Evolutionary conservation across 2,113 vertebrate species (phyloP).

Genomic region (Clarias gariepinus): DNA sequence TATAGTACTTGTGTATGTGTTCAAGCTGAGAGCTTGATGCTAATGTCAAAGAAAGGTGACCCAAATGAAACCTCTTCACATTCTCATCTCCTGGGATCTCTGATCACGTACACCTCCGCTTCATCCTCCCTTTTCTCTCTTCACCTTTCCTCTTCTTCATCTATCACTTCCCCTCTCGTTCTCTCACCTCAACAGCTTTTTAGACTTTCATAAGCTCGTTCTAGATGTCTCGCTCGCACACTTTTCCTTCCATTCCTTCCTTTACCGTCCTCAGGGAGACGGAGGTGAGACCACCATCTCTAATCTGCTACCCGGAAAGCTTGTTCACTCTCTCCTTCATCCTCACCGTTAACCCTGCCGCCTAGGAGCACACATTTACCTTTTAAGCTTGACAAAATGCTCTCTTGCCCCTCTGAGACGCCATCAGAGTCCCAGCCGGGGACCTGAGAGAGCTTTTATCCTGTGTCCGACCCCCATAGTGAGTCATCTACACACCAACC

Average conservation of each 20-base stretch:
- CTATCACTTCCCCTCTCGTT: constrained; percentile 24
- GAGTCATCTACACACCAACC: not conserved
- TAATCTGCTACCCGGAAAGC: constrained; percentile 37
- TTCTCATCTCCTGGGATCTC: constrained; percentile 65
- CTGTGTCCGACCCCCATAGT: constrained; percentile 14
- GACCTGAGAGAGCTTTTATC: constrained; percentile 36
- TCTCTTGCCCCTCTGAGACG: not conserved
- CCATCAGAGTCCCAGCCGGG: constrained; percentile 4
- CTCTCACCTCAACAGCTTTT: constrained; percentile 64
- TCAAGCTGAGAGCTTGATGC: no score
- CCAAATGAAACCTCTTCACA: constrained; percentile 65
- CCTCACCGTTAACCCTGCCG: constrained; percentile 14
- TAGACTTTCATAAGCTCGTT: constrained; percentile 54
- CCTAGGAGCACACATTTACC: constrained; percentile 28
- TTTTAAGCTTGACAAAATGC: constrained; percentile 42
- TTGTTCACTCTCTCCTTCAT: constrained; percentile 4
- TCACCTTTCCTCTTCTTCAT: constrained; percentile 32
- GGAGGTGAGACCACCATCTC: constrained; percentile 43
- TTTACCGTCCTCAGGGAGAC: constrained; percentile 6
- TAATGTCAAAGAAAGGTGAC: constrained; percentile 74
- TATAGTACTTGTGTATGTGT: no score
- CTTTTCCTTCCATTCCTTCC: constrained; percentile 23
- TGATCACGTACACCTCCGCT: constrained; percentile 58
- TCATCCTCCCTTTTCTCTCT: constrained; percentile 44
- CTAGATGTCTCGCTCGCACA: not conserved